Evolutionary conservation across 2,888 invertebrate species (phyloP).

Genomic region (Hoplodrina blanda): DNA sequence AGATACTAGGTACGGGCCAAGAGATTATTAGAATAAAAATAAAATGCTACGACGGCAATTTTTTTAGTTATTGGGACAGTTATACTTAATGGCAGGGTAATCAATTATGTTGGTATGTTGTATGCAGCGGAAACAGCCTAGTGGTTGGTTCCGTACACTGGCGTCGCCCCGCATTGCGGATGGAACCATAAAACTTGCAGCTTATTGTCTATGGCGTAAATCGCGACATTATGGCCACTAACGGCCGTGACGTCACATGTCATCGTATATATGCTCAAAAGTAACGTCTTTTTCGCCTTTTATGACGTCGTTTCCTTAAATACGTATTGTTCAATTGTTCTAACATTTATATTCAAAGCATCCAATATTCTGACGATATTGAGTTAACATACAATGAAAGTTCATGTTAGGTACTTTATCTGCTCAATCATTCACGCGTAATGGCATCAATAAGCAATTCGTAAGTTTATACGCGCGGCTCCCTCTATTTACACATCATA

Average conservation of each 20-base stretch:
- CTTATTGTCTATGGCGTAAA: conserved; percentile 53
- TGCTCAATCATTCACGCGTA: conserved; percentile 42
- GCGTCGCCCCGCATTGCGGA: conserved; percentile 65
- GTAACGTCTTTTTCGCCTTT: conserved; percentile 30
- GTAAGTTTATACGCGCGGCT: conserved; percentile 50
- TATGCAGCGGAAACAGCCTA: conserved; percentile 53
- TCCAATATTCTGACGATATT: conserved; percentile 2
- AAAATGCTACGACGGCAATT: background rate
- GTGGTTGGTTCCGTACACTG: conserved; percentile 54
- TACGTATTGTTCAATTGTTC: conserved; percentile 29
- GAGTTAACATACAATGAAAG: conserved; percentile 35
- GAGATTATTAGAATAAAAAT: background rate
- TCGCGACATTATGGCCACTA: conserved; percentile 48
- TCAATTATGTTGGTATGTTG: conserved; percentile 52
- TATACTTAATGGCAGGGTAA: conserved; percentile 26
- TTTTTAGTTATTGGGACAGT: conserved; percentile 18
- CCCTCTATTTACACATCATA: conserved; percentile 55
- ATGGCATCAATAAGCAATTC: conserved; percentile 56
- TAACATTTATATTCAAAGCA: conserved; percentile 23
- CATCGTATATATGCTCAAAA: conserved; percentile 34
- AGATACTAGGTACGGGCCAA: too few relatives aligned
- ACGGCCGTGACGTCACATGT: conserved; percentile 43
- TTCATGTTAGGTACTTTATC: conserved; percentile 27
- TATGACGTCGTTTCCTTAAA: conserved; percentile 51
- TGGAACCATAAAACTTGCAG: conserved; percentile 51